These are phyloP conservation scores for Smittia sp. DNA, from an alignment of 2,888 invertebrate genomes.

Conservation along the genomic window DNA sequence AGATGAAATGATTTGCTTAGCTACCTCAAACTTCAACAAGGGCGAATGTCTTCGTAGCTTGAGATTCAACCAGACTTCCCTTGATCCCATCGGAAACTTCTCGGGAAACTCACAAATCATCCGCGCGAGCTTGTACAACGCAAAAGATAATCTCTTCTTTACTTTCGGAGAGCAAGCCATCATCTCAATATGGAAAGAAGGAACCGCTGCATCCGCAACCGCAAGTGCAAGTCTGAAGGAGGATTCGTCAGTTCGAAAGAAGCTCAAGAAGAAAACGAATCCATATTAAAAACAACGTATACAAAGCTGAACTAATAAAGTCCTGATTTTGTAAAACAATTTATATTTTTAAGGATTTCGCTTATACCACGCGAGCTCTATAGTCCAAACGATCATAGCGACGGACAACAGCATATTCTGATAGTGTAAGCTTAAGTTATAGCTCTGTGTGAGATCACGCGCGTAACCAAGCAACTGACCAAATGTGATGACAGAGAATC, in stretches of 20 bases:
- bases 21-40: constrained; percentile 62
- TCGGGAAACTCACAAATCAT: constrained; percentile 67
- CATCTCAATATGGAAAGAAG: constrained; percentile 61
- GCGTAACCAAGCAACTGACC: constrained; percentile 67
- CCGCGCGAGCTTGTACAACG: constrained; percentile 65
- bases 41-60: constrained; percentile 58
- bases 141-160: constrained; percentile 61
- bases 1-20: constrained; percentile 59
- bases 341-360: background rate
- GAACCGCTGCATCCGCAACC: background rate
- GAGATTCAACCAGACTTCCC: constrained; percentile 54
- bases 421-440: constrained; percentile 62
- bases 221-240: background rate
- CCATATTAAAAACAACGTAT: constrained; percentile 34
- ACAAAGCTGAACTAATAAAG: background rate
- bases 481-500: constrained; percentile 63
- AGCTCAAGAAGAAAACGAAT: constrained; percentile 36
- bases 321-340: background rate
- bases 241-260: constrained; percentile 36
- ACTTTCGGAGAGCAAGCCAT: constrained; percentile 73
- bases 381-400: constrained; percentile 59
- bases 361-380: constrained; percentile 52
- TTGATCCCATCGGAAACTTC: constrained; percentile 60
- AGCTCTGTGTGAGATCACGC: constrained; percentile 64
- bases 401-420: constrained; percentile 59